A percentile compares a stretch with the other conserved stretches of the same genome.
These are phyloP conservation scores for Rhyacichthys aspro DNA, from an alignment of 2,797 vertebrate genomes.

Conservation along the genomic window DNA sequence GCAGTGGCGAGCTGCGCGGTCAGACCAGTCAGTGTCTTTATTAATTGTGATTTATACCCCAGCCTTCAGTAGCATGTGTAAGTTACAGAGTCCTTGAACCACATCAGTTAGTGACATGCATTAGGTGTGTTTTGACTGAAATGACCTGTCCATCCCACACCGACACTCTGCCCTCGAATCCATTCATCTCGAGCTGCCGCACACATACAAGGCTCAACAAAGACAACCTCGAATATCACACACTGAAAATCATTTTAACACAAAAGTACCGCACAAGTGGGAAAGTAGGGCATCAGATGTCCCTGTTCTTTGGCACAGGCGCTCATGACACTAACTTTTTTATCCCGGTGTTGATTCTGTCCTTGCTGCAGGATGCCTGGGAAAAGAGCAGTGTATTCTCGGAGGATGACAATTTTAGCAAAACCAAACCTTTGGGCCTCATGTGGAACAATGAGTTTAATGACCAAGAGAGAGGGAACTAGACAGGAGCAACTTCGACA, in stretches of 20 bases:
- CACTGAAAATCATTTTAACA: conserved; percentile 12
- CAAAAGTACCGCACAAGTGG: conserved; percentile 26
- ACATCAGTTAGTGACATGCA: conserved; percentile 68
- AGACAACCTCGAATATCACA: conserved; percentile 36
- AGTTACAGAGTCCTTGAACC: conserved; percentile 64
- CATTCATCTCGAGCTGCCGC: conserved; percentile 42
- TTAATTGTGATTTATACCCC: conserved; percentile 81
- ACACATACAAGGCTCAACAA: conserved; percentile 29
- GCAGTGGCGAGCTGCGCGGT: conserved; percentile 33
- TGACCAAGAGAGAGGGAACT: conserved; percentile 51
- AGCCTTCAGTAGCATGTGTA: conserved; percentile 60
- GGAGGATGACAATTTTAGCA: conserved; percentile 70
- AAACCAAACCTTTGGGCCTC: conserved; percentile 55
- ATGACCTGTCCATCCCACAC: conserved; percentile 59
- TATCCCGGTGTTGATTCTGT: conserved; percentile 71
- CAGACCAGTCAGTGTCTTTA: conserved; percentile 69
- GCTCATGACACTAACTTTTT: conserved; percentile 49
- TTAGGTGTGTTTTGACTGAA: conserved; percentile 65
- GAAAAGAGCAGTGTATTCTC: conserved; percentile 60
- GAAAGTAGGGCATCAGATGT: conserved; percentile 70
- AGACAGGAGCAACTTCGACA: conserved; percentile 32
- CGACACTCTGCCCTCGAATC: conserved; percentile 44
- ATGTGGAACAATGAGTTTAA: conserved; percentile 58
- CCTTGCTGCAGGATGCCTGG: conserved; percentile 76
- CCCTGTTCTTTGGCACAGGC: conserved; percentile 64